phyloP scores from a whole-genome alignment of 2,113 vertebrate species.

The Helogale parvula region DNA sequence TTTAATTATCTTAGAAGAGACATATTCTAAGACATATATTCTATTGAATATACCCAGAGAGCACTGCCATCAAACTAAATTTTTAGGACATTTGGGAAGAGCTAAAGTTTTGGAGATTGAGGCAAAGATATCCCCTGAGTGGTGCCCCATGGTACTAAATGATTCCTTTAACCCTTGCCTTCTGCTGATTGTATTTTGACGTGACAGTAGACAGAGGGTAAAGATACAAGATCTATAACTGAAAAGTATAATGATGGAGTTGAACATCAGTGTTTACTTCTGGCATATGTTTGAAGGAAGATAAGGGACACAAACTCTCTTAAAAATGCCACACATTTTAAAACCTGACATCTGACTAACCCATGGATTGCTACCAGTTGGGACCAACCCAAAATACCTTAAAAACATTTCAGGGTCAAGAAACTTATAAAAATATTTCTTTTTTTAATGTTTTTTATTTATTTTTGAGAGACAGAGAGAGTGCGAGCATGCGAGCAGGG shows the following conservation, averaged over 20 bases:
- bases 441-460: background rate
- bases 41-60: background rate
- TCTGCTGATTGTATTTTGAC: constrained; percentile 28
- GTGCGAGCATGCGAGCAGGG: too few species aligned
- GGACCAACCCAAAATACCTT: constrained; percentile 81
- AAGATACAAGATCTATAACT: background rate
- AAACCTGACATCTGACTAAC: constrained; percentile 80
- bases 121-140: background rate
- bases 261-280: constrained; percentile 63
- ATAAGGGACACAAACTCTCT: constrained; percentile 54
- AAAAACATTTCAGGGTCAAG: constrained; percentile 73
- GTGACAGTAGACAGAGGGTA: background rate
- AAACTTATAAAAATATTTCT: constrained; percentile 78
- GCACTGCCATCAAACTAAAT: background rate
- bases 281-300: constrained; percentile 69
- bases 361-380: constrained; percentile 81
- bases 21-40: too few species aligned
- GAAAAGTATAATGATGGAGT: constrained; percentile 32
- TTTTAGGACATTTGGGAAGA: background rate
- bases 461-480: too few species aligned
- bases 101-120: background rate
- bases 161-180: background rate
- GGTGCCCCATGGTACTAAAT: background rate
- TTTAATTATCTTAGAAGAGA: constrained; percentile 29
- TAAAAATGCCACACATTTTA: constrained; percentile 78